Evolutionary conservation across 2,888 invertebrate species (phyloP).

Genomic region (Cistogaster globosa): DNA sequence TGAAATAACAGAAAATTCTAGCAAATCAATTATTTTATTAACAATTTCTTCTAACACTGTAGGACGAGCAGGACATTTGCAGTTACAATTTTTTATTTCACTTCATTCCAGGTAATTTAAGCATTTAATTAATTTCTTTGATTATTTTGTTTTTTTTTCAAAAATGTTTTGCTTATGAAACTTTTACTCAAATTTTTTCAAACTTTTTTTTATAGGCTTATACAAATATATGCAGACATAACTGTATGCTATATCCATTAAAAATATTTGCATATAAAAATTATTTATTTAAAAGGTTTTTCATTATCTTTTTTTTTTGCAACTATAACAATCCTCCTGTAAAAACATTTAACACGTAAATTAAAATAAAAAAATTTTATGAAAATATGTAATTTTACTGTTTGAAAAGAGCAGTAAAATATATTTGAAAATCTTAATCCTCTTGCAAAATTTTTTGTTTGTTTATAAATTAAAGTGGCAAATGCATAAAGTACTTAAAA

Average conservation of each 20-base stretch:
- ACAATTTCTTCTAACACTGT: no score
- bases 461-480: slow-evolving; percentile 46
- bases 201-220: no score
- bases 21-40: no score
- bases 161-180: no score
- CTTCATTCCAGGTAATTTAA: no score
- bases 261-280: slow-evolving; percentile 30
- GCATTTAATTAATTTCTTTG: no score
- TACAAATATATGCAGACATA: not conserved
- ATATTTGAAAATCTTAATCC: slow-evolving; percentile 46
- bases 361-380: slow-evolving; percentile 9
- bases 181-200: no score
- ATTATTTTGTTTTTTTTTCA: no score
- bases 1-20: no score
- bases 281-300: slow-evolving; percentile 29
- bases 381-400: not conserved
- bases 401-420: not conserved
- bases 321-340: not conserved
- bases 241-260: slow-evolving; percentile 14
- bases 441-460: slow-evolving; percentile 32
- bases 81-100: no score
- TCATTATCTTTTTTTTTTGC: not conserved
- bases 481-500: slow-evolving; percentile 51
- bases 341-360: slow-evolving; percentile 46
- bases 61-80: no score